Evolutionary conservation across 2,797 vertebrate species (phyloP).

Genomic region (Valencia hispanica): DNA sequence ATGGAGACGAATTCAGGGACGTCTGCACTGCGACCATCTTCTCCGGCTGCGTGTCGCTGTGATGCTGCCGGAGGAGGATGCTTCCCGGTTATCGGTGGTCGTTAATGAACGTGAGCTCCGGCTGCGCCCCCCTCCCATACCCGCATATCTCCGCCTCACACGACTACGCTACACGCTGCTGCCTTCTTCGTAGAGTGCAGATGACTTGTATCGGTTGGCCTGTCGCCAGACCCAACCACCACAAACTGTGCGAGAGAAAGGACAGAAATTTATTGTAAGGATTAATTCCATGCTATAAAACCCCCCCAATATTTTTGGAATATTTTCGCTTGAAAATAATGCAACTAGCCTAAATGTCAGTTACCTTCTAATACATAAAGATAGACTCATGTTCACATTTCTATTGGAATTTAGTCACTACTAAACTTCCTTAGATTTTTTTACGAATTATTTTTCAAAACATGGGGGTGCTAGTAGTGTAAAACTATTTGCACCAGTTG

Average conservation of each 20-base stretch:
- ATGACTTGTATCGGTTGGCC: slow-evolving; percentile 40
- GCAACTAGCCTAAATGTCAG: background rate
- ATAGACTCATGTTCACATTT: background rate
- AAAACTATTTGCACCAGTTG: background rate
- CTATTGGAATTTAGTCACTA: background rate
- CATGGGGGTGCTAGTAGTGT: background rate
- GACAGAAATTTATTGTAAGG: background rate
- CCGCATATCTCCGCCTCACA: slow-evolving; percentile 56
- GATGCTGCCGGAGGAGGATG: slow-evolving; percentile 56
- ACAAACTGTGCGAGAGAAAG: background rate
- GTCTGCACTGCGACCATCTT: slow-evolving; percentile 94
- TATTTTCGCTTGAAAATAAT: background rate
- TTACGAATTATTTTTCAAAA: background rate
- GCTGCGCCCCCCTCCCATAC: slow-evolving; percentile 64
- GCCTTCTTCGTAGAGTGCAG: slow-evolving; percentile 48
- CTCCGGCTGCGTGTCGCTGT: slow-evolving; percentile 65
- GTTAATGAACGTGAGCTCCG: slow-evolving; percentile 64
- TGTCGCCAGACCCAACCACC: background rate
- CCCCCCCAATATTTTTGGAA: background rate
- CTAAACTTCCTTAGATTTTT: background rate
- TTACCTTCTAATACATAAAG: background rate
- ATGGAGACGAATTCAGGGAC: slow-evolving; percentile 84
- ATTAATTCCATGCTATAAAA: background rate
- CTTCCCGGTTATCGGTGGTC: slow-evolving; percentile 68
- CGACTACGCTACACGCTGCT: slow-evolving; percentile 37